A percentile compares a stretch with the other conserved stretches of the same genome.
These are phyloP conservation scores for Hydroisotoma schaefferi DNA, from an alignment of 2,888 invertebrate species.

Conservation along the genomic window DNA sequence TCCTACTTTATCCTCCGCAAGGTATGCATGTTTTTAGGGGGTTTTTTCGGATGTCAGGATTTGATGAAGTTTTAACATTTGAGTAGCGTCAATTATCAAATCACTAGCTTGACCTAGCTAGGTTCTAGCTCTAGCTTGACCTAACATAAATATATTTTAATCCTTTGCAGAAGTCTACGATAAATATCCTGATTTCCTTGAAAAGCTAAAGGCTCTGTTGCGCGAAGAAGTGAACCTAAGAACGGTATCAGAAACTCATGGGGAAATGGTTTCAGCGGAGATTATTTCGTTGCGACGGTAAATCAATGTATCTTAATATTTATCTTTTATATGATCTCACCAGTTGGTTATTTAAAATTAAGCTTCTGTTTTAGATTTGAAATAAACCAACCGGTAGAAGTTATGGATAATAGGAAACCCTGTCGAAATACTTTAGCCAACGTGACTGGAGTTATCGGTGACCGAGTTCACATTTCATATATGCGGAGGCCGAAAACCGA, in stretches of 20 bases:
- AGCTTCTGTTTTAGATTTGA: slow-evolving; percentile 2
- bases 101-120: too few relatives aligned
- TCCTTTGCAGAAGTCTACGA: neutral
- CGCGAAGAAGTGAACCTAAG: neutral
- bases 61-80: too few relatives aligned
- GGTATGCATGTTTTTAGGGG: neutral
- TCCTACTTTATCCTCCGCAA: slow-evolving; percentile 12
- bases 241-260: neutral
- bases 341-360: neutral
- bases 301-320: neutral
- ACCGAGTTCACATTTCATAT: slow-evolving; percentile 31
- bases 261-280: neutral
- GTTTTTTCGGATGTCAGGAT: neutral
- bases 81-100: too few relatives aligned
- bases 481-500: slow-evolving; percentile 1
- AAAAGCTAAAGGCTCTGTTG: neutral
- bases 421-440: slow-evolving; percentile 5
- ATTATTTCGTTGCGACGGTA: neutral
- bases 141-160: neutral
- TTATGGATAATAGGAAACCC: slow-evolving; percentile 14
- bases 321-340: neutral
- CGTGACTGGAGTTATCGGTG: slow-evolving; percentile 20
- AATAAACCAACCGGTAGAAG: slow-evolving; percentile 15
- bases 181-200: neutral
- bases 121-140: too few relatives aligned